A percentile compares a stretch with the other conserved stretches of the same genome.
Evolutionary conservation across 2,888 invertebrate genomes (phyloP).

Genomic region (Melangyna quadrimaculata): DNA sequence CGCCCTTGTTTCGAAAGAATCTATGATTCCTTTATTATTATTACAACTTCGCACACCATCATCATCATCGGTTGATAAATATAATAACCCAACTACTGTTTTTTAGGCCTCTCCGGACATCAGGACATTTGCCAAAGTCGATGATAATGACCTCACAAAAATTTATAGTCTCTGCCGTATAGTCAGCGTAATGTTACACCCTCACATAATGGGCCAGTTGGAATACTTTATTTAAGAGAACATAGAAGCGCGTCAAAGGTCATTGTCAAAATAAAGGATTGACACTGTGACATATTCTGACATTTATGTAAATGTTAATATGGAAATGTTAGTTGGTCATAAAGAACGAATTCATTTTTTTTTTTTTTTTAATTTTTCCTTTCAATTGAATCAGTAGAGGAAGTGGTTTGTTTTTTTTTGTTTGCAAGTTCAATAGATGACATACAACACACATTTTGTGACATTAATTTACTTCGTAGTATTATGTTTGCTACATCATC

Average conservation of each 20-base stretch:
- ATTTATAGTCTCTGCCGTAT: background rate
- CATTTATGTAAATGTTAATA: slow-evolving; percentile 48
- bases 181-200: slow-evolving; percentile 24
- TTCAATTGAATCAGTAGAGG: background rate
- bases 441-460: too few relatives aligned
- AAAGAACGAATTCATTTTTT: background rate
- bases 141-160: slow-evolving; percentile 14
- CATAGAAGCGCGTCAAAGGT: slow-evolving; percentile 36
- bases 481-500: too few relatives aligned
- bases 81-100: background rate
- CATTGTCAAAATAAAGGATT: slow-evolving; percentile 62
- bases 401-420: background rate
- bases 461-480: too few relatives aligned
- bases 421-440: background rate
- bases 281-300: slow-evolving; percentile 48
- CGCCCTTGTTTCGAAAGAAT: background rate
- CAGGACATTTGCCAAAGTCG: background rate
- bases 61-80: slow-evolving; percentile 1
- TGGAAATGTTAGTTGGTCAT: background rate
- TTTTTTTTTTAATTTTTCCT: background rate
- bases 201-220: slow-evolving; percentile 38
- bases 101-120: background rate
- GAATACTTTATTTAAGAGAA: slow-evolving; percentile 37
- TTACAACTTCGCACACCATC: slow-evolving; percentile 5
- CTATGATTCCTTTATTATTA: background rate